Percentiles rank a stretch among this genome's conserved stretches.
phyloP scores from a whole-genome alignment of 2,888 invertebrate species.

The Nowickia ferox region DNA sequence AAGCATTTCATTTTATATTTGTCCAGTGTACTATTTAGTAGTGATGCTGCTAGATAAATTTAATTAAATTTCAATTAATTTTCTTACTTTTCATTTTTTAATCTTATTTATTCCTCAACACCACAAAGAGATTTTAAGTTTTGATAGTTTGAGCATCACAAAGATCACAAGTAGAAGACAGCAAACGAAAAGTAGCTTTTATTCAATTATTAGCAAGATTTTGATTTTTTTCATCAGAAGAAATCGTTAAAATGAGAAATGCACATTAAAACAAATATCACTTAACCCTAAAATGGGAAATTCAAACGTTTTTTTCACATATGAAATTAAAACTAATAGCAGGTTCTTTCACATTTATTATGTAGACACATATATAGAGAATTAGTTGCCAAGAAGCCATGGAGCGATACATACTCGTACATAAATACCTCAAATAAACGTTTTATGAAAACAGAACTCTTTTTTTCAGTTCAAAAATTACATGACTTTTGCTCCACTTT shows the following conservation, averaged over 20 bases:
- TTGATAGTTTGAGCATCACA: constrained; percentile 65
- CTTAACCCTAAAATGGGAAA: constrained; percentile 12
- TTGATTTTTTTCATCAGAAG: constrained; percentile 28
- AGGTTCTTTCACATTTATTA: too few relatives aligned
- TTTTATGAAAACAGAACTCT: too few relatives aligned
- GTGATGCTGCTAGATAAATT: constrained; percentile 55
- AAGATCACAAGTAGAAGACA: constrained; percentile 54
- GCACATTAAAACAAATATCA: constrained; percentile 6
- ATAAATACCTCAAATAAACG: too few relatives aligned
- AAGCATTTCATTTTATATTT: constrained; percentile 60
- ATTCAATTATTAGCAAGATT: constrained; percentile 55
- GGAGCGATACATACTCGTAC: too few relatives aligned
- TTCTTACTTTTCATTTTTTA: constrained; percentile 42
- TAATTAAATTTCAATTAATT: constrained; percentile 72
- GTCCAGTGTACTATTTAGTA: constrained; percentile 7
- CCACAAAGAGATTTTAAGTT: constrained; percentile 68
- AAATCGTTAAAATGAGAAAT: constrained; percentile 39
- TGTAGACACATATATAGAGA: too few relatives aligned
- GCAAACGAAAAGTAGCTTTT: constrained; percentile 32
- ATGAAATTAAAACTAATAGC: too few relatives aligned
- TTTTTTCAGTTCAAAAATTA: too few relatives aligned
- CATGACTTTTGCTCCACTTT: too few relatives aligned
- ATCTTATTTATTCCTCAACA: constrained; percentile 43
- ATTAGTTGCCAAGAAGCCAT: too few relatives aligned
- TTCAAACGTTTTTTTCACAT: background rate